A percentile compares a stretch with the other conserved stretches of the same genome.
Conservation (phyloP, 2,113 vertebrate species). For the Dinomys branickii region DNA sequence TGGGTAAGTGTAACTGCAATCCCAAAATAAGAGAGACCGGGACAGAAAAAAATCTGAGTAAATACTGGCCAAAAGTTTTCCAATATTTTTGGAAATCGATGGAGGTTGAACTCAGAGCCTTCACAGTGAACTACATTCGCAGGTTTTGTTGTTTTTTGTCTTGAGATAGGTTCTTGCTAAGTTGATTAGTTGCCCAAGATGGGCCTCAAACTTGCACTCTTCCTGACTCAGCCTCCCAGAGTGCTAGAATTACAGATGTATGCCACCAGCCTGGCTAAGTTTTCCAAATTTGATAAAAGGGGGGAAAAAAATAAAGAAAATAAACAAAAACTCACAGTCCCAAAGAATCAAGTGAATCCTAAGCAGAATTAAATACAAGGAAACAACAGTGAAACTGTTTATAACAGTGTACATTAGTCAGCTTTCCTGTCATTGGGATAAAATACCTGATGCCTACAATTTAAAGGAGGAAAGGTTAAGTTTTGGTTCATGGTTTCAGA, state of each 20-base stretch:
- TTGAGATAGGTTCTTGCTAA: not conserved
- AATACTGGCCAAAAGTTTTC: not conserved
- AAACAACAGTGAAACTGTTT: conserved; percentile 37
- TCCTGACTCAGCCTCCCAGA: not conserved
- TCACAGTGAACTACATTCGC: not conserved
- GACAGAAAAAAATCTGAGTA: conserved; percentile 22
- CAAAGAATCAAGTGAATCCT: not conserved
- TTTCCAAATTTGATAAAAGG: conserved; percentile 43
- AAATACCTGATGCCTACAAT: not conserved
- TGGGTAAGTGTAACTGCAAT: not conserved
- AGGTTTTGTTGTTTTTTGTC: not conserved
- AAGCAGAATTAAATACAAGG: conserved; percentile 13
- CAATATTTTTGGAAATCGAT: not conserved
- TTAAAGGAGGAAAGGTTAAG: not conserved
- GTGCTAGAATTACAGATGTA: not conserved
- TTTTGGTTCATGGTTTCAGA: not conserved
- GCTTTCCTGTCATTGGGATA: not conserved
- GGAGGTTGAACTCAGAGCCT: not conserved
- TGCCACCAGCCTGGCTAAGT: not conserved
- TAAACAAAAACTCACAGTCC: not conserved
- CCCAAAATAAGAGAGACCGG: not conserved
- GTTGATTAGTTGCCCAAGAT: not conserved
- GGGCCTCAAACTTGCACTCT: not conserved
- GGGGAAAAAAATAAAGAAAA: not conserved
- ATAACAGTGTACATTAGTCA: not conserved